A percentile compares a stretch with the other conserved stretches of the same genome.
phyloP scores from a whole-genome alignment of 2,888 invertebrate species.

The Listrodromus nycthemerus region DNA sequence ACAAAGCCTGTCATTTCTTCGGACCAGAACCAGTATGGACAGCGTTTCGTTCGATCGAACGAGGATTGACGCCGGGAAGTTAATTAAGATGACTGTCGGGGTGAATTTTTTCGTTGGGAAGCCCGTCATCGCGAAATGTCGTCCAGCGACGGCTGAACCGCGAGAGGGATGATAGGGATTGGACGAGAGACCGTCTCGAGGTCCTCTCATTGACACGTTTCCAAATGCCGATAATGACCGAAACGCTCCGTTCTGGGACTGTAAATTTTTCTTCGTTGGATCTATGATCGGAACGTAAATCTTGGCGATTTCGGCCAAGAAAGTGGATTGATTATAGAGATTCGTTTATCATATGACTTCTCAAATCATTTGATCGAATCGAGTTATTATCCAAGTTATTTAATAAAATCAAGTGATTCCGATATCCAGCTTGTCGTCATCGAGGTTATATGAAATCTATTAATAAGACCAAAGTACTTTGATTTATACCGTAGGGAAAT shows the following conservation, averaged over 20 bases:
- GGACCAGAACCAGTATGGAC: neutral
- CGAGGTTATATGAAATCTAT: no score
- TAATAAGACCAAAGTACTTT: no score
- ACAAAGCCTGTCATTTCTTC: slow-evolving; percentile 10
- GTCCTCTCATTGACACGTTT: no score
- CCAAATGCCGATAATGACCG: neutral
- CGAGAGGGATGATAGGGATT: neutral
- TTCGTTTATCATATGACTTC: neutral
- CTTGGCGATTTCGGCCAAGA: neutral
- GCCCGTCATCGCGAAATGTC: no score
- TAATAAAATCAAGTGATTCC: no score
- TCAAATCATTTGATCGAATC: no score
- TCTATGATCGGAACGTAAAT: neutral
- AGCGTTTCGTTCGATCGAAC: neutral
- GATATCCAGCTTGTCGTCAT: no score
- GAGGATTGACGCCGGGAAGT: slow-evolving; percentile 11
- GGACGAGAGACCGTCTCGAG: no score
- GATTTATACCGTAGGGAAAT: no score
- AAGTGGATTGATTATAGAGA: neutral
- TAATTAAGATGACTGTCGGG: neutral
- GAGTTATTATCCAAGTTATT: no score
- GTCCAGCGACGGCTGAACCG: neutral
- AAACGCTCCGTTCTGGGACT: neutral
- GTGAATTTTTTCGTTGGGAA: neutral
- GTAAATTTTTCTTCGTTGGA: neutral